A percentile compares a stretch with the other conserved stretches of the same genome.
These are phyloP conservation scores for Melanostigma gelatinosum DNA, from an alignment of 2,113 vertebrate species.

Conservation along the genomic window DNA sequence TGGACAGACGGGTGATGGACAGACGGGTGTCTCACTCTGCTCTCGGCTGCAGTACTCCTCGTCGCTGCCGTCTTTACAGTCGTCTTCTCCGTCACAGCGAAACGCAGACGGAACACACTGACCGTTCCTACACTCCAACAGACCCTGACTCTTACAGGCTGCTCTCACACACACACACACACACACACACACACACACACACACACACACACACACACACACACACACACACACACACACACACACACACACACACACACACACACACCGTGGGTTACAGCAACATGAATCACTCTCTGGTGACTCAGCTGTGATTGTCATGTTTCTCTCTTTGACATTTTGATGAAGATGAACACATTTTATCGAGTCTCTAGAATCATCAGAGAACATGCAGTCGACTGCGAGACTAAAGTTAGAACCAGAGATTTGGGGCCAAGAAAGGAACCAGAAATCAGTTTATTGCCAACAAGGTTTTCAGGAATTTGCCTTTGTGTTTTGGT, in stretches of 20 bases:
- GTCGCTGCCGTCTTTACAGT: slow-evolving; percentile 95
- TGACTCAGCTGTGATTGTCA: slow-evolving; percentile 8
- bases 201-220: slow-evolving; percentile 42
- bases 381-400: no score
- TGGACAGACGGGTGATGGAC: slow-evolving; percentile 3
- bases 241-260: not conserved
- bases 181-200: slow-evolving; percentile 42
- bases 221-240: not conserved
- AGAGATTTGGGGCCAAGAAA: no score
- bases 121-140: slow-evolving; percentile 90
- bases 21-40: slow-evolving; percentile 59
- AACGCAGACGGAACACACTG: slow-evolving; percentile 92
- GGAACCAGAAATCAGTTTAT: no score
- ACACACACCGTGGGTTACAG: not conserved
- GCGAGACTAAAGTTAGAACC: no score
- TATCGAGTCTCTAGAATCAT: no score
- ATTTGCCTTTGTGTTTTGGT: no score
- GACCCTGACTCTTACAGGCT: slow-evolving; percentile 93
- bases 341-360: not conserved
- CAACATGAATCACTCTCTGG: not conserved
- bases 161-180: slow-evolving; percentile 41
- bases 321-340: not conserved
- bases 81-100: slow-evolving; percentile 92
- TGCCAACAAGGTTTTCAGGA: no score
- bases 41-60: slow-evolving; percentile 87